Base-by-base conservation (phyloP, 2,113 vertebrate genomes). In the Ceyx cyanopectus region DNA sequence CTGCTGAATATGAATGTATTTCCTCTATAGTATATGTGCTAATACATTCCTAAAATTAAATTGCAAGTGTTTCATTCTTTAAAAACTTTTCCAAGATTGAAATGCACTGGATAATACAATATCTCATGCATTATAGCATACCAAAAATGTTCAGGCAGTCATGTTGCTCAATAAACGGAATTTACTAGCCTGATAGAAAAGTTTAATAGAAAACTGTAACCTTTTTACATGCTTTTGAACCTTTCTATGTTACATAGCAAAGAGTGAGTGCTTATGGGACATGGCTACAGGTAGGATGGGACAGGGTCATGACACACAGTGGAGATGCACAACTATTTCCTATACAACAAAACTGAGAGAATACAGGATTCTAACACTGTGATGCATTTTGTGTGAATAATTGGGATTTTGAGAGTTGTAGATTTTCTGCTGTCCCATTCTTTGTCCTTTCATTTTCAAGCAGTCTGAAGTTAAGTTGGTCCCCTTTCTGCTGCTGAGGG, bases 1-100 rank as follows among this genome's bases (percentile, higher is more conserved):
- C 82, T 90, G 23, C 77, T 96, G 87, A 94, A 87, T 95, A 75
- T 83, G 87, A 93, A 84, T 94, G 75, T 69, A 86, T 92, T 94
- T 95, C 81, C 45, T n/a, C 65, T 87, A 27, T 16, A 75, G 20
- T 90, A 22, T 57, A 48, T 68, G 89, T 43, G 67, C 30, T 91
- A 94, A 93, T 91, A 86, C 74, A 48, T 84, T 87, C 62, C 45
- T 95, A 85, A 94, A 96, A 96, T 93, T 89, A 96, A 96, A 94
- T 80, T 89, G 92, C 87, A 82, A 85, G 66, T 32, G 5, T 91
- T 96, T 86, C 48, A 63, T 72, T 87, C 88, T 92, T 94, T 96
- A 77, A 94, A 92, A 96, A 78, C 50, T 94, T 86, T 78, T 84
- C 30, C 50, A 70, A 89, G 78, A 92, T 92, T 88, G 93, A 93